phyloP scores from a whole-genome alignment of 2,113 vertebrate species.

The Phaethon lepturus region DNA sequence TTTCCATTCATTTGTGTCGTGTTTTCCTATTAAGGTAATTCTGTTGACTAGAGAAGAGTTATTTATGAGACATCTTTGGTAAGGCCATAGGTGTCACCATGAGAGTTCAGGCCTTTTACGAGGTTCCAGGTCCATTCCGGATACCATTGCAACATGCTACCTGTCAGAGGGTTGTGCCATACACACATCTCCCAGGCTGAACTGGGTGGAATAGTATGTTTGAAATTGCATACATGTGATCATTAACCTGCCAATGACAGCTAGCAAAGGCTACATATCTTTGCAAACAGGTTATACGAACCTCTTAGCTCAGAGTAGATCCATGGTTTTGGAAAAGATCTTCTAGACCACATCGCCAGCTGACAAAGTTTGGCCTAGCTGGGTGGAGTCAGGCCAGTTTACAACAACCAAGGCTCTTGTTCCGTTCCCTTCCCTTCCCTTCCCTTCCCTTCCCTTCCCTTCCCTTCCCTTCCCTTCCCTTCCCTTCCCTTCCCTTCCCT shows the following conservation, averaged over 20 bases:
- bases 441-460: neutral
- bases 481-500: neutral
- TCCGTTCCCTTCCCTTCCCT: no score
- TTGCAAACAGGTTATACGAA: neutral
- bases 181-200: neutral
- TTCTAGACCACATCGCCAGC: neutral
- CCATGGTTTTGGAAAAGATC: neutral
- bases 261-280: neutral
- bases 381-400: neutral
- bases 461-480: no score
- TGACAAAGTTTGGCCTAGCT: neutral
- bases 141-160: neutral
- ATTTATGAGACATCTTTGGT: neutral
- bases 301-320: neutral
- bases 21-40: neutral
- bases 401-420: neutral
- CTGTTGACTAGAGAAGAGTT: neutral
- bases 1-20: neutral
- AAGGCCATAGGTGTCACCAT: neutral
- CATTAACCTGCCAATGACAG: neutral
- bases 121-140: neutral
- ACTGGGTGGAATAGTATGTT: neutral
- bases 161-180: neutral
- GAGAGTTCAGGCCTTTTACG: neutral
- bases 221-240: neutral